Evolutionary conservation across 2,888 invertebrate species (phyloP).

Genomic region (Salpingus planirostris): DNA sequence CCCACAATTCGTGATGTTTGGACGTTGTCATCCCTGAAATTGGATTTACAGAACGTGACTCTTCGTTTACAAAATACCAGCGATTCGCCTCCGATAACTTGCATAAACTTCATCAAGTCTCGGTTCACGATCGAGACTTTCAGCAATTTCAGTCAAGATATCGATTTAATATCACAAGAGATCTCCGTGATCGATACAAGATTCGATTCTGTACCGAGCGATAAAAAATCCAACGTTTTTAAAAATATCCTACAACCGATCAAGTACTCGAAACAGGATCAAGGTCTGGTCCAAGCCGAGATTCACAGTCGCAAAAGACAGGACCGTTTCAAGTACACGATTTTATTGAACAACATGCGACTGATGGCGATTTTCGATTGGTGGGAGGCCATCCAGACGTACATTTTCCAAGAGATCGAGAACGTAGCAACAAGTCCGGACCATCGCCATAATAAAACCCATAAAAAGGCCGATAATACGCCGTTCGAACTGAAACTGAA

Average conservation of each 20-base stretch:
- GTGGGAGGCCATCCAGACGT: constrained; percentile 78
- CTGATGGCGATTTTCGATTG: constrained; percentile 90
- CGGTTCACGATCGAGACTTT: constrained; percentile 75
- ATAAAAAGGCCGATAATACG: constrained; percentile 20
- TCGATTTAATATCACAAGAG: constrained; percentile 88
- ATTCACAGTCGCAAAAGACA: constrained; percentile 50
- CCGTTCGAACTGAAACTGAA: constrained; percentile 80
- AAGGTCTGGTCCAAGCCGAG: constrained; percentile 35
- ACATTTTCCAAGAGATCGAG: constrained; percentile 50
- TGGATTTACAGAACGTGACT: constrained; percentile 81
- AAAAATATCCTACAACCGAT: constrained; percentile 75
- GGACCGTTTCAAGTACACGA: constrained; percentile 69
- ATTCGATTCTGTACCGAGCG: constrained; percentile 38
- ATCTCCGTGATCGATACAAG: constrained; percentile 70
- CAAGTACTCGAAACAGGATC: constrained; percentile 22
- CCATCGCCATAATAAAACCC: constrained; percentile 14
- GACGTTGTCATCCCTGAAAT: constrained; percentile 68
- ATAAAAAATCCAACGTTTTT: constrained; percentile 76
- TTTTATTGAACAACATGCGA: constrained; percentile 89
- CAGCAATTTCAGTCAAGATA: constrained; percentile 83
- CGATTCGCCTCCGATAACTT: constrained; percentile 61
- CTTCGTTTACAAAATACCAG: constrained; percentile 58
- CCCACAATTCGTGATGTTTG: constrained; percentile 48
- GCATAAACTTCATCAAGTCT: constrained; percentile 87
- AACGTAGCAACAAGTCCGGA: constrained; percentile 25